phyloP scores from a whole-genome alignment of 2,888 invertebrate species.

The Blastobasis lacticolella region DNA sequence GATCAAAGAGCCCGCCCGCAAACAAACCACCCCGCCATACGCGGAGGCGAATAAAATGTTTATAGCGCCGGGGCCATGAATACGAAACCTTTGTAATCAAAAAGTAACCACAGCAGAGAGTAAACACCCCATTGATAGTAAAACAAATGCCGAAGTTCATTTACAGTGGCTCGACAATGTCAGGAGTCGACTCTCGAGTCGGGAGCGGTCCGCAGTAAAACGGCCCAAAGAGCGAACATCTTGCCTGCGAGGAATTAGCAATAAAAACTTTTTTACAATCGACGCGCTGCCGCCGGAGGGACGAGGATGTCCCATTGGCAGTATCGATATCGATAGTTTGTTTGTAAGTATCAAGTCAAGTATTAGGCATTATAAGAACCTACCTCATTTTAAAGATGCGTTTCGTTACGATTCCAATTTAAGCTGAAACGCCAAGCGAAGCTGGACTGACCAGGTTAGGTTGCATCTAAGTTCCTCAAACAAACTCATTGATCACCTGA shows the following conservation, averaged over 20 bases:
- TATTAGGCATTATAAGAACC: background rate
- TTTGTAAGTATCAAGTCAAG: background rate
- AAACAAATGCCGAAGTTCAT: conserved; percentile 50
- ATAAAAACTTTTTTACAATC: conserved; percentile 71
- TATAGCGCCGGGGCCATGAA: conserved; percentile 9
- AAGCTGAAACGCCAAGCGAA: too few species aligned
- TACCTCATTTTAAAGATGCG: too few species aligned
- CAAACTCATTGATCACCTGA: too few species aligned
- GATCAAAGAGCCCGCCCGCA: too few species aligned
- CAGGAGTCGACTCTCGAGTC: conserved; percentile 7
- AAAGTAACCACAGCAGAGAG: conserved; percentile 19
- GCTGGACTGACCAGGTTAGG: too few species aligned
- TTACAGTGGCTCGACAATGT: conserved; percentile 49
- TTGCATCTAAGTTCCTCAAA: too few species aligned
- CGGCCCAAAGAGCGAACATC: conserved; percentile 28
- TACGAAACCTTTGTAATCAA: conserved; percentile 23
- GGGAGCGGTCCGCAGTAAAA: conserved; percentile 27
- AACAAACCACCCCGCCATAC: background rate
- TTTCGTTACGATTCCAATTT: too few species aligned
- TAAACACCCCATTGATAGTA: conserved; percentile 43
- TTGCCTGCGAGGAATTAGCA: conserved; percentile 50
- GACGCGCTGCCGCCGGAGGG: conserved; percentile 23
- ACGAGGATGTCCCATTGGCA: background rate
- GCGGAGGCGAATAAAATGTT: conserved; percentile 6
- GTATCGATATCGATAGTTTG: background rate